A percentile compares a stretch with the other conserved stretches of the same genome.
Evolutionary conservation across 2,888 invertebrate species (phyloP).

Genomic region (Spodoptera picta): DNA sequence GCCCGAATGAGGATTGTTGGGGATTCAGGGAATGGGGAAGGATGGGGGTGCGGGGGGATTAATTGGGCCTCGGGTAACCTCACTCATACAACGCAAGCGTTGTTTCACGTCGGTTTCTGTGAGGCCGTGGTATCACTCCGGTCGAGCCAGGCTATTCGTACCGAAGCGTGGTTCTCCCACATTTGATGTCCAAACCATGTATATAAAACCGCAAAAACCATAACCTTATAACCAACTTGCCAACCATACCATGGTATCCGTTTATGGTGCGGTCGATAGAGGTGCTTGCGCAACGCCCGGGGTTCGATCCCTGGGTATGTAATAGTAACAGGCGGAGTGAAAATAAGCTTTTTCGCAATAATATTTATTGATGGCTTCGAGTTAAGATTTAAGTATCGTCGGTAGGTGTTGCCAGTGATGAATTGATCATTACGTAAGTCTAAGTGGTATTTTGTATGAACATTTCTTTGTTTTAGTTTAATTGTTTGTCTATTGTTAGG

Average conservation of each 20-base stretch:
- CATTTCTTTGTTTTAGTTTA: background rate
- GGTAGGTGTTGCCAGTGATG: constrained; percentile 3
- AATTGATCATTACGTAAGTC: constrained; percentile 8
- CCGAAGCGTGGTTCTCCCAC: no score
- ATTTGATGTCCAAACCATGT: no score
- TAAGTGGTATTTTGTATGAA: background rate
- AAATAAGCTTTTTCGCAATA: constrained; percentile 51
- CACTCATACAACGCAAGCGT: no score
- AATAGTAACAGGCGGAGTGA: constrained; percentile 25
- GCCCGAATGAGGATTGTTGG: no score
- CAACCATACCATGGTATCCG: constrained; percentile 38
- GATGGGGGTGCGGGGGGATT: no score
- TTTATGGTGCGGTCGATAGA: constrained; percentile 49
- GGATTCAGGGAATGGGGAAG: no score
- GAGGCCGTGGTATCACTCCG: no score
- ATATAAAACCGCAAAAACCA: constrained; percentile 2
- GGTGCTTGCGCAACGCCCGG: constrained; percentile 46
- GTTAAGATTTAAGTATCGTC: constrained; percentile 1
- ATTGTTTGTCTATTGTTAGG: no score
- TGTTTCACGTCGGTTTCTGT: no score
- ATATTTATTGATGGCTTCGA: constrained; percentile 32
- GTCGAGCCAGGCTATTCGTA: no score
- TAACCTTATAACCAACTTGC: constrained; percentile 21
- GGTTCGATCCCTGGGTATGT: constrained; percentile 46
- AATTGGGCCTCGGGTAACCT: no score